These are phyloP conservation scores for Avahi laniger DNA, from an alignment of 2,797 vertebrate genomes.

Conservation along the genomic window DNA sequence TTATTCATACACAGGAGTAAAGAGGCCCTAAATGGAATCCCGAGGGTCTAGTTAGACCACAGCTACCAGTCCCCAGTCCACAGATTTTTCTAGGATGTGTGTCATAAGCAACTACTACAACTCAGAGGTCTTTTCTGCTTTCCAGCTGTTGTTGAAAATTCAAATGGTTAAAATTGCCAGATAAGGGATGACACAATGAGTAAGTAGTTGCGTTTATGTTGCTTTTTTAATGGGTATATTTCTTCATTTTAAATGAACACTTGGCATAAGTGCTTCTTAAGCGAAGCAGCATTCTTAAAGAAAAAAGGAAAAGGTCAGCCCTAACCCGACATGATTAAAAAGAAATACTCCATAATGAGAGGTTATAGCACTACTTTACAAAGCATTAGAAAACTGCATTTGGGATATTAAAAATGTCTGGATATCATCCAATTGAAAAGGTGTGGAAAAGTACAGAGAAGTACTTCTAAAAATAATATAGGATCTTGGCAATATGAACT, in stretches of 20 bases:
- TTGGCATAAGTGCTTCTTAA: constrained; percentile 36
- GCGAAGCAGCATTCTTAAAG: constrained; percentile 1
- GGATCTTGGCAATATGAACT: not conserved
- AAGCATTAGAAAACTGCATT: not conserved
- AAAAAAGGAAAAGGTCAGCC: not conserved
- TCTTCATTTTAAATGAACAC: constrained; percentile 40
- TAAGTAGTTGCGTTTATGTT: not conserved
- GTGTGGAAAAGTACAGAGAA: constrained; percentile 55
- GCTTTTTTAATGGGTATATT: constrained; percentile 13
- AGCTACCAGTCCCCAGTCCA: not conserved
- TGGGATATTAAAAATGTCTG: constrained; percentile 48
- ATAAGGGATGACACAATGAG: not conserved
- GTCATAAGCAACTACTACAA: not conserved
- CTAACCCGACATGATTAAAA: constrained; percentile 38
- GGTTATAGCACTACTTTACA: not conserved
- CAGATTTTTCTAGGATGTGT: not conserved
- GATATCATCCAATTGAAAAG: constrained; percentile 1
- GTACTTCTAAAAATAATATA: constrained; percentile 51
- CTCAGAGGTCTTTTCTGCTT: not conserved
- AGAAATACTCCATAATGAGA: constrained; percentile 25
- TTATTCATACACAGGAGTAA: constrained; percentile 7
- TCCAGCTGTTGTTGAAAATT: not conserved
- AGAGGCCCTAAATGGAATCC: not conserved
- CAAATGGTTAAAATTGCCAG: not conserved
- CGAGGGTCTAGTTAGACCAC: not conserved